Base-by-base conservation (phyloP, 2,797 vertebrate species). In the Ctenopoma multispine region DNA sequence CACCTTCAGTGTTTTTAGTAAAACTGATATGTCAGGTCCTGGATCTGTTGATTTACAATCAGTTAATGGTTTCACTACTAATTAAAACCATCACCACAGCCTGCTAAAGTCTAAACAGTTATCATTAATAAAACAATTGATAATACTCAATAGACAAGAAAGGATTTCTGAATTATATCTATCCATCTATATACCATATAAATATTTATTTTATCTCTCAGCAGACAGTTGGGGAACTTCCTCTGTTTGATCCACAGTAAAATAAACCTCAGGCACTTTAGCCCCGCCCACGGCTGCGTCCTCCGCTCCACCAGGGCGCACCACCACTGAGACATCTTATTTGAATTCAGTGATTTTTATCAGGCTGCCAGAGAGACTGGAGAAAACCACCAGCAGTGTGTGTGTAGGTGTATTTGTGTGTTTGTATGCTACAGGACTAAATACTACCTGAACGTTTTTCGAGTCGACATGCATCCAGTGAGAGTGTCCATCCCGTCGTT, bases 401-500 rank as follows among this genome's bases (percentile, higher is more conserved):
- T 46, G n/a, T 34, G 44, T 24, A 55, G 54, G 36, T 10, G 27
- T 31, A 4, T 58, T 18, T 43, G 23, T 59, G 41, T 23, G 46
- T 41, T 50, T 63, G 34, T 27, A 36, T 11, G 20, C 11, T 34
- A 20, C 0, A 29, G 7, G 46, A 53, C 56, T 15, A 17, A 20
- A 48, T 14, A 51, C 44, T 38, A 36, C 9, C 24, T 48, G 17
- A 4, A 7, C 7, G 0, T 51, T 17, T 48, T 0, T 68, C 13
- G 1, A 15, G 62, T 29, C 24, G 82, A 63, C 15, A 95, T 95
- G 95, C 90, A 93, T 77, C 83, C 90, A 0, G 82, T 95, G 71
- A 94, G 96, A 86, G 95, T 99, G 74, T 96, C 91, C 84, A 97
- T 99, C 54, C 97, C 97, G 59, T 98, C 97, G 56, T 98, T 98